Conservation (phyloP, 1,140 invertebrate genomes). For the Cherax quadricarinatus region DNA sequence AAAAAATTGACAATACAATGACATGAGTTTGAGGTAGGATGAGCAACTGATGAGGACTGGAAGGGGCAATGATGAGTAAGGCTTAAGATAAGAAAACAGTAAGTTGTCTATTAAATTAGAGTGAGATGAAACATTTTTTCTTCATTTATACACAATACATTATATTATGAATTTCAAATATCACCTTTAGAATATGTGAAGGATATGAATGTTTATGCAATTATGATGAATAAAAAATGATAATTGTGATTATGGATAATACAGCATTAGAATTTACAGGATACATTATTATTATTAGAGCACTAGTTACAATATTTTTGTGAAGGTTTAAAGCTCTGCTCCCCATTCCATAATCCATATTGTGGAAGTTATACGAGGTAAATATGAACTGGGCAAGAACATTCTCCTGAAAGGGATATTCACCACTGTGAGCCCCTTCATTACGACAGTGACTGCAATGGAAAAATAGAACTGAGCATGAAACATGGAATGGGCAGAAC, state of each 20-base stretch:
- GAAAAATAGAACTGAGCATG: constrained; percentile 3
- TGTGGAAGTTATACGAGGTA: neutral
- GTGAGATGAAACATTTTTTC: constrained; percentile 3
- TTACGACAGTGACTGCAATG: neutral
- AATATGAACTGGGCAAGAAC: constrained; percentile 4
- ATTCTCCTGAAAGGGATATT: neutral
- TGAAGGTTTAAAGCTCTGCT: constrained; percentile 3
- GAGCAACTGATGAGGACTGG: constrained; percentile 29
- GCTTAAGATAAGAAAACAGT: neutral
- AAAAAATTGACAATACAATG: constrained; percentile 23
- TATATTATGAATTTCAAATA: constrained; percentile 19
- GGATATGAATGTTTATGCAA: constrained; percentile 3
- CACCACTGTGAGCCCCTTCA: neutral
- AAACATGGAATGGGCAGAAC: constrained; percentile 34
- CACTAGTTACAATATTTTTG: constrained; percentile 6
- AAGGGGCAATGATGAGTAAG: constrained; percentile 5
- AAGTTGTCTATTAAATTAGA: constrained; percentile 33
- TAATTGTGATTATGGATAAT: constrained; percentile 14
- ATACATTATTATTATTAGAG: constrained; percentile 7
- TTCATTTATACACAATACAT: constrained; percentile 15
- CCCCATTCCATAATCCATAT: constrained; percentile 6
- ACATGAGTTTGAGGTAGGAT: constrained; percentile 54
- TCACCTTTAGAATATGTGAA: constrained; percentile 23
- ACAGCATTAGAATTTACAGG: constrained; percentile 23
- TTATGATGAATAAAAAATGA: constrained; percentile 18